Base-by-base conservation (phyloP, 1,140 invertebrate species). In the Schlechtendalia chinensis region DNA sequence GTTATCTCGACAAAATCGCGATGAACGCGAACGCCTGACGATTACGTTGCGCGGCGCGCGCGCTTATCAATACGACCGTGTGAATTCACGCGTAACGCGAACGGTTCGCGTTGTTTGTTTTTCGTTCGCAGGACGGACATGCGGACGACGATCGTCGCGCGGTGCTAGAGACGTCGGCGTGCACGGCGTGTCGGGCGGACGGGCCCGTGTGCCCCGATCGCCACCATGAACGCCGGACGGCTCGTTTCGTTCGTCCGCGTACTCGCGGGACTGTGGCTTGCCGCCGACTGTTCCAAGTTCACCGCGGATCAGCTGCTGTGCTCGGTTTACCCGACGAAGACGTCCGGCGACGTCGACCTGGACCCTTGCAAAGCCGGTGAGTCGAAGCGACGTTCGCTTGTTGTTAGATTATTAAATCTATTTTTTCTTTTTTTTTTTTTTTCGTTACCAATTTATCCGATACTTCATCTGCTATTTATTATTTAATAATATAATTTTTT, bases 351-450 rank as follows among this genome's bases (percentile, higher is more conserved):
- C 86, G 85, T 93, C 71, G 93, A 93, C 85, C 86, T 93, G 87
- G 93, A 95, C 88, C 90, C 93, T 81, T 95, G 93, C 86, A 94
- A 94, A 89, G 91, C 92, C 84, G 91, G 92, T 93, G 87, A 91
- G 89, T 88, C 54, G n/a, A n/a, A n/a, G n/a, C n/a, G n/a, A n/a
- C n/a, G n/a, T n/a, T n/a, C n/a, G n/a, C n/a, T n/a, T n/a, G 67
- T 24, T 47, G 45, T 50, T 19, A n/a, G n/a, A n/a, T n/a, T n/a
- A n/a, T n/a, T n/a, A n/a, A n/a, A n/a, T n/a, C n/a, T n/a, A n/a
- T n/a, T n/a, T n/a, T n/a, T n/a, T n/a, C n/a, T n/a, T n/a, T n/a
- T n/a, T n/a, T n/a, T n/a, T n/a, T n/a, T n/a, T n/a, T n/a, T n/a
- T n/a, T n/a, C n/a, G n/a, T n/a, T n/a, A n/a, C n/a, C n/a, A n/a